Evolutionary conservation across 1,140 invertebrate genomes (phyloP).

Genomic region (Drosophila tropicalis): DNA sequence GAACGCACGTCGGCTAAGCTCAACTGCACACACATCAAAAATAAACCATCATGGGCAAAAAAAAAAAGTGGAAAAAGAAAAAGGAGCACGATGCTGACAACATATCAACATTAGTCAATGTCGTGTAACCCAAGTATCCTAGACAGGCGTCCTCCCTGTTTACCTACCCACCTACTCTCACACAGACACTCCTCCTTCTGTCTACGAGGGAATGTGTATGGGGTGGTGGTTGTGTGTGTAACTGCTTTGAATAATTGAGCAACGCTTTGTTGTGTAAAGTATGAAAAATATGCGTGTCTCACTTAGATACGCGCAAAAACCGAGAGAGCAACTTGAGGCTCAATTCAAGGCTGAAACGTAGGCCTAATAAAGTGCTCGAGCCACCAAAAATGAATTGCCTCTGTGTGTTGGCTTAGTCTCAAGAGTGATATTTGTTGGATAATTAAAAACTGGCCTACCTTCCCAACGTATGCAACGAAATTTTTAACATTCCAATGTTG

Average conservation of each 20-base stretch:
- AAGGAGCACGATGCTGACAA: conserved; percentile 49
- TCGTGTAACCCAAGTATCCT: conserved; percentile 68
- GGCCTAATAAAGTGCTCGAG: conserved; percentile 53
- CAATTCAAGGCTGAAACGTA: conserved; percentile 7
- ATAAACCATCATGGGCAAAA: conserved; percentile 56
- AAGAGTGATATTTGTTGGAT: conserved; percentile 13
- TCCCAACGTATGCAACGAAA: neutral
- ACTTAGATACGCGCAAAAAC: conserved; percentile 33
- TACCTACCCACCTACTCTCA: neutral
- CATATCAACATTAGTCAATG: conserved; percentile 81
- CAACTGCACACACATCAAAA: conserved; percentile 70
- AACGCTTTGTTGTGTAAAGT: conserved; percentile 65
- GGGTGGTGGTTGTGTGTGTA: conserved; percentile 14
- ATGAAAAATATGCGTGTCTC: conserved; percentile 74
- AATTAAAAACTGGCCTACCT: conserved; percentile 34
- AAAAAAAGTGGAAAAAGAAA: conserved; percentile 42
- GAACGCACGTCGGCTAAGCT: conserved; percentile 58
- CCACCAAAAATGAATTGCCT: conserved; percentile 4
- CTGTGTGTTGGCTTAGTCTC: neutral
- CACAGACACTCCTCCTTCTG: neutral
- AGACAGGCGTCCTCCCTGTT: conserved; percentile 49
- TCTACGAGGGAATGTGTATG: neutral
- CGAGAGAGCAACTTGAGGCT: neutral
- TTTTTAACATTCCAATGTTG: neutral
- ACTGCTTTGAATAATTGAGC: conserved; percentile 75